phyloP scores from a whole-genome alignment of 2,888 invertebrate species.

The Drepanosiphum platanoidis region DNA sequence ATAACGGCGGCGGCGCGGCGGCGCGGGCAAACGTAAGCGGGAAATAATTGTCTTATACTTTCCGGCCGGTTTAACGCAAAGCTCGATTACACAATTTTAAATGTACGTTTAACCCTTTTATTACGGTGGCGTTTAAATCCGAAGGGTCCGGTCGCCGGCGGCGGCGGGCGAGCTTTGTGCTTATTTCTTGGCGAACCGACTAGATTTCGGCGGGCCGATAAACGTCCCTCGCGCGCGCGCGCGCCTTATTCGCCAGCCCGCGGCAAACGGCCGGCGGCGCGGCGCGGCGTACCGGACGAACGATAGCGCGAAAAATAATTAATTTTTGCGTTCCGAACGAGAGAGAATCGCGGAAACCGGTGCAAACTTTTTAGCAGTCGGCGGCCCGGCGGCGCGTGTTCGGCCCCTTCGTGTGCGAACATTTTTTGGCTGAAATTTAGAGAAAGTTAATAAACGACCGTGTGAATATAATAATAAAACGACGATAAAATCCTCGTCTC shows the following conservation, averaged over 20 bases:
- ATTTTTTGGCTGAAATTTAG: too few relatives aligned
- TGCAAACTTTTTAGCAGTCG: background rate
- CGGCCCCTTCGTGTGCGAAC: too few relatives aligned
- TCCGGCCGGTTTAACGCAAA: constrained; percentile 51
- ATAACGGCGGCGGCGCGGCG: too few relatives aligned
- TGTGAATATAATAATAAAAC: too few relatives aligned
- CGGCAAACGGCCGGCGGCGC: background rate
- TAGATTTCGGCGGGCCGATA: constrained; percentile 34
- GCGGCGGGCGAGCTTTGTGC: constrained; percentile 15
- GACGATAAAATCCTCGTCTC: too few relatives aligned
- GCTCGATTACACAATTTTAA: constrained; percentile 60
- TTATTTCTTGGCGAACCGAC: constrained; percentile 55
- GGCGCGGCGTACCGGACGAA: background rate
- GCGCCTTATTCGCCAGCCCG: background rate
- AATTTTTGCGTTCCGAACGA: constrained; percentile 34
- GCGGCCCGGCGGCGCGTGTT: background rate
- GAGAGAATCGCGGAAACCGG: background rate
- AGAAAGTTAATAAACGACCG: too few relatives aligned
- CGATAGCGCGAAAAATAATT: constrained; percentile 39
- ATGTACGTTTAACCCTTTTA: constrained; percentile 59
- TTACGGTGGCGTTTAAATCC: constrained; percentile 38
- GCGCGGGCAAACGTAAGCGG: constrained; percentile 50
- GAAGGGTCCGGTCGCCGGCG: constrained; percentile 19
- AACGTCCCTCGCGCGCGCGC: too few relatives aligned
- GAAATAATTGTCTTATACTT: constrained; percentile 61